Evolutionary conservation across 1,140 invertebrate genomes (phyloP), one percentile per base, ranked within the genome.

Genomic region (Drosophila ercepeae): DNA sequence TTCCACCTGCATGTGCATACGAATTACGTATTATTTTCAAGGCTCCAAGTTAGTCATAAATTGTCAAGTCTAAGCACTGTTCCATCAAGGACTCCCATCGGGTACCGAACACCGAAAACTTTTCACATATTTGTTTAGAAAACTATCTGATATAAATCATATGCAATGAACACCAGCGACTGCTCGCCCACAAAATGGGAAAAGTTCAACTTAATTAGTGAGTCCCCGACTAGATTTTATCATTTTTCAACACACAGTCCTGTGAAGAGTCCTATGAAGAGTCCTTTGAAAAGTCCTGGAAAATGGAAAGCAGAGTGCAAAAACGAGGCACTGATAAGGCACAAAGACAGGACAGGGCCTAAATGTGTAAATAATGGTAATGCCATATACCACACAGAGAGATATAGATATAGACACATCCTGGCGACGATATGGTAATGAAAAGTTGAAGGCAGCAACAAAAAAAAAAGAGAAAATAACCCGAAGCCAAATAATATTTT

Each of bases 171-270:
- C 44, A 57, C 42, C 34, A n/a, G n/a, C n/a, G 34, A 21, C 59
- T 49, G 48, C 45, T 29, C 9, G 3, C 9, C 9, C 29, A 49
- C 42, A 42, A 78, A 79, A 79, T 79, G 72, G 73, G 78, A 82
- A 81, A 81, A 81, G 78, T 81, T 81, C 7, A 75, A 67, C 72
- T 58, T 81, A 81, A 82, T 81, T 81, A 76, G 67, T 60, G 77
- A 51, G 61, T 67, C 39, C 34, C 21, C 16, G 7, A 29, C 36
- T 6, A 29, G 27, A 44, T 39, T 23, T 25, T 34, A 51, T 4
- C 11, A 67, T 27, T 50, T 41, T 39, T 36, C 46, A 67, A 14
- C 25, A 8, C n/a, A n/a, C n/a, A n/a, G n/a, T n/a, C n/a, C n/a
- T n/a, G n/a, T n/a, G n/a, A n/a, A n/a, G n/a, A n/a, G n/a, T n/a